phyloP scores from a whole-genome alignment of 2,797 vertebrate genomes.

The Tinamus major region DNA sequence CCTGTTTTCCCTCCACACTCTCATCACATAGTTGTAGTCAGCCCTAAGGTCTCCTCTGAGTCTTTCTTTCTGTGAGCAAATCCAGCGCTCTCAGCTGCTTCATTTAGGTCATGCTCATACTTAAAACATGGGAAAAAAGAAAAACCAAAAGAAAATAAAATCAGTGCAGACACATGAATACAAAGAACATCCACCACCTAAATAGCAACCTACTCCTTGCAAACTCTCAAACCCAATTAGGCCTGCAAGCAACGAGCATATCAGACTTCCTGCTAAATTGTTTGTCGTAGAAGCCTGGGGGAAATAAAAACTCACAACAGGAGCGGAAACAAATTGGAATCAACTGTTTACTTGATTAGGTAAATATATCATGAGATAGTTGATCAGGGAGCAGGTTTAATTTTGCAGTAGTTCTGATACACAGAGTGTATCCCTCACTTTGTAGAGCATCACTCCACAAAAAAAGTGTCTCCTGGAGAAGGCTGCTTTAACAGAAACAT shows the following conservation, averaged over 20 bases:
- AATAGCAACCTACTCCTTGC: too few species aligned
- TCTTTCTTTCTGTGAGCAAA: not conserved
- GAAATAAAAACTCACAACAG: not conserved
- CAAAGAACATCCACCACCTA: not conserved
- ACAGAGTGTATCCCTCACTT: not conserved
- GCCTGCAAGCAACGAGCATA: fast-evolving
- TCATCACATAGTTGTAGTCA: not conserved
- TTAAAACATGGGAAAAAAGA: not conserved
- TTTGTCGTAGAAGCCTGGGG: not conserved
- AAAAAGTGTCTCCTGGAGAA: not conserved
- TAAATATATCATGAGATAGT: not conserved
- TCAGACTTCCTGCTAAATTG: not conserved
- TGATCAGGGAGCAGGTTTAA: not conserved
- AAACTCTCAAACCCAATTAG: not conserved
- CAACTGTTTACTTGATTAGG: not conserved
- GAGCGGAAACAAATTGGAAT: not conserved
- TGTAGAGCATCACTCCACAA: not conserved
- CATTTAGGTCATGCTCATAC: not conserved
- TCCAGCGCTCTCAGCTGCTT: not conserved
- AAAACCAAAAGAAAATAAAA: not conserved
- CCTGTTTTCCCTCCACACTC: not conserved
- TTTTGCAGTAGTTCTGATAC: not conserved
- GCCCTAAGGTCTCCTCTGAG: not conserved
- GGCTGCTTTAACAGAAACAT: not conserved
- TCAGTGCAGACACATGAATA: not conserved